These are phyloP conservation scores for Sebastes elongatus DNA, from an alignment of 2,797 vertebrate genomes.

Conservation along the genomic window DNA sequence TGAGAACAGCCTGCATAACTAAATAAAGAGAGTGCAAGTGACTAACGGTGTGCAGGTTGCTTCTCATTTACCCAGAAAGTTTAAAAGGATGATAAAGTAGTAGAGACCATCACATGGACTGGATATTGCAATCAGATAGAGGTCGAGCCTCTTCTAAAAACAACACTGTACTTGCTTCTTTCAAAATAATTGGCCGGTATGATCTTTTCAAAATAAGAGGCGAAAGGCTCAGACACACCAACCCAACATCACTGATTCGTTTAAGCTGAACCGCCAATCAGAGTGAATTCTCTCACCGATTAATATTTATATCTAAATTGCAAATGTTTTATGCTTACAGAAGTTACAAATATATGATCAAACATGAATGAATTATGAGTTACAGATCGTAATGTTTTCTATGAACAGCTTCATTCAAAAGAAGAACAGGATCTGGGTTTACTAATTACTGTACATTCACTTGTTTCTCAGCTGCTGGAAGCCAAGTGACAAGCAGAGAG, in stretches of 20 bases:
- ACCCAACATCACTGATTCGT: no score
- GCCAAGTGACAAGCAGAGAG: slow-evolving; percentile 11
- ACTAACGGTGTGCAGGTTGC: background rate
- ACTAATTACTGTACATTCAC: background rate
- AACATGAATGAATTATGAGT: background rate
- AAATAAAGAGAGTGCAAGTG: background rate
- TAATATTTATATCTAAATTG: background rate
- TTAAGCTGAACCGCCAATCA: no score
- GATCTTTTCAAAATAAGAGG: background rate
- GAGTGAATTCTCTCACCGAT: background rate
- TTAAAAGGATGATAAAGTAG: background rate
- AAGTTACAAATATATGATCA: background rate
- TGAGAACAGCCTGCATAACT: no score
- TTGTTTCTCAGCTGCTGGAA: background rate
- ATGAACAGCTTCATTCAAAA: background rate
- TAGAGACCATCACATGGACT: background rate
- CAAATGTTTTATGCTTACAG: background rate
- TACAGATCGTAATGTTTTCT: background rate
- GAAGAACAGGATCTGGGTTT: background rate
- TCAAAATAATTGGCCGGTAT: background rate
- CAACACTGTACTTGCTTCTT: background rate
- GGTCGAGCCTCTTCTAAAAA: background rate
- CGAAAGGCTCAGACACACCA: no score
- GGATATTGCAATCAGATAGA: background rate
- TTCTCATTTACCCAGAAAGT: background rate